Evolutionary conservation across 1,140 invertebrate species (phyloP).

Genomic region (Aphelinus atriplicis): DNA sequence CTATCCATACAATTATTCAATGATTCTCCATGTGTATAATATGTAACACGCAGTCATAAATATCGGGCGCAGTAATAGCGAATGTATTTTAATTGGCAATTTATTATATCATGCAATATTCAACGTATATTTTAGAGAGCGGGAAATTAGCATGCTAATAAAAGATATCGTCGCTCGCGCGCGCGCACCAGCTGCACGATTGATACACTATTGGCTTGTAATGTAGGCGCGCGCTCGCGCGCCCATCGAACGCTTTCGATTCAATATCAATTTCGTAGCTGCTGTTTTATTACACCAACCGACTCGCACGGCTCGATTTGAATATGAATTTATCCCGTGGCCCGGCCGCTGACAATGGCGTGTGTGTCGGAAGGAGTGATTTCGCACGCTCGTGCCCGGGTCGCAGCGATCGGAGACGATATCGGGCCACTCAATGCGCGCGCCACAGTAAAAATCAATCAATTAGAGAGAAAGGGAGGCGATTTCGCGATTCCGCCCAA

Average conservation of each 20-base stretch:
- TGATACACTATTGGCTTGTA: not conserved
- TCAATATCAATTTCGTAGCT: constrained; percentile 25
- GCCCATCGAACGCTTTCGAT: constrained; percentile 6
- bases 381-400: constrained; percentile 15
- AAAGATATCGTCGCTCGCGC: not conserved
- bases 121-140: constrained; percentile 8
- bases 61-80: too few species aligned
- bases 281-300: constrained; percentile 17
- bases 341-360: not conserved
- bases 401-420: too few species aligned
- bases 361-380: too few species aligned
- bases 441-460: constrained; percentile 30
- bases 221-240: not conserved
- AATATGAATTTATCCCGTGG: constrained; percentile 25
- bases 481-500: constrained; percentile 33
- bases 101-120: constrained; percentile 4
- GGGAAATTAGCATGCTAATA: constrained; percentile 14
- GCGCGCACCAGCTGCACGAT: constrained; percentile 10
- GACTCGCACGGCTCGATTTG: constrained; percentile 11
- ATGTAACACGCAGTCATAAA: too few species aligned
- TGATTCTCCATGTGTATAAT: too few species aligned
- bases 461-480: constrained; percentile 18
- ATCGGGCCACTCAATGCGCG: not conserved
- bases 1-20: too few species aligned
- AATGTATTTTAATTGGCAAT: too few species aligned